Evolutionary conservation across 2,113 vertebrate species (phyloP).

Genomic region (Sapajus apella): DNA sequence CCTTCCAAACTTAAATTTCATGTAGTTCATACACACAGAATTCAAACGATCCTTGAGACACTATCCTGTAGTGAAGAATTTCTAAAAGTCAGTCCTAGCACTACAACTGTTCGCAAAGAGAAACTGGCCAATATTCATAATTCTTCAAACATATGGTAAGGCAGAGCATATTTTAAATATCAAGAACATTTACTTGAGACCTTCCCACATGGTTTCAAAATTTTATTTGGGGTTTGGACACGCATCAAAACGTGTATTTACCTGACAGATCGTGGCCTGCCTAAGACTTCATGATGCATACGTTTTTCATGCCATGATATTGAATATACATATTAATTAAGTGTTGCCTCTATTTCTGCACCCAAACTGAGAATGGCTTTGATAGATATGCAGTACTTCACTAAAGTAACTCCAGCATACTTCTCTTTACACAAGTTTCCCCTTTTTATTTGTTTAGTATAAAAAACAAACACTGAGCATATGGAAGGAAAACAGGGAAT

Average conservation of each 20-base stretch:
- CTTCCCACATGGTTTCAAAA: slow-evolving; percentile 75
- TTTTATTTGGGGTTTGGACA: slow-evolving; percentile 71
- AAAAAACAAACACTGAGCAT: slow-evolving; percentile 69
- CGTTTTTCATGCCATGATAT: not conserved
- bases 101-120: slow-evolving; percentile 77
- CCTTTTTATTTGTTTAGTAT: slow-evolving; percentile 69
- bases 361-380: slow-evolving; percentile 12
- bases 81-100: slow-evolving; percentile 78
- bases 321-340: slow-evolving; percentile 32
- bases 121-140: slow-evolving; percentile 80
- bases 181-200: slow-evolving; percentile 77
- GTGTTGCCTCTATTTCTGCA: slow-evolving; percentile 12
- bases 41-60: slow-evolving; percentile 69
- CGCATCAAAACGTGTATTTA: slow-evolving; percentile 64
- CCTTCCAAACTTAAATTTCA: slow-evolving; percentile 40
- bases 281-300: not conserved
- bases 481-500: slow-evolving; percentile 56
- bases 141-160: slow-evolving; percentile 79
- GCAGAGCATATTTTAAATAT: slow-evolving; percentile 79
- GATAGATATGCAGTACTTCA: not conserved
- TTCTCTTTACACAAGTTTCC: slow-evolving; percentile 49
- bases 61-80: slow-evolving; percentile 66
- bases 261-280: slow-evolving; percentile 60
- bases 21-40: slow-evolving; percentile 6
- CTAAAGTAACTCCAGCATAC: slow-evolving; percentile 9